Base-by-base conservation (phyloP, 2,113 vertebrate genomes). In the Melanotaenia duboulayi region DNA sequence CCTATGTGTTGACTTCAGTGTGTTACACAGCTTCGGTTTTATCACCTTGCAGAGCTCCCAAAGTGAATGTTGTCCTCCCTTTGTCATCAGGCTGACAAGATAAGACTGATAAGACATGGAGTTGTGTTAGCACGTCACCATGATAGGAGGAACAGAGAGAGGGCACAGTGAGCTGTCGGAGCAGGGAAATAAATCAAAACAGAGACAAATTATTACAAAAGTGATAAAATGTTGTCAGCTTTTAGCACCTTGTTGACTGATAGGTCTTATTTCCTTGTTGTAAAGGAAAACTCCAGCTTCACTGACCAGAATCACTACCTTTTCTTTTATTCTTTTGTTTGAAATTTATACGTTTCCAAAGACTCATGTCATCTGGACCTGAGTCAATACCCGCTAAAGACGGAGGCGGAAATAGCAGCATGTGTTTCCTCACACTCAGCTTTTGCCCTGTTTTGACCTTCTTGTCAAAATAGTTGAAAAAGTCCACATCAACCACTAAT, bases 61-160 rank as follows among this genome's bases (percentile, higher is more conserved):
- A 22, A 66, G 73, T 78, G 85, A 77, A 80, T 89, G 80, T 68
- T 83, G 71, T 89, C 82, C 85, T 85, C 85, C 81, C 82, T 90
- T 86, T 86, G 87, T 91, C 86, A 84, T 90, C 79, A 83, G 67
- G 63, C 42, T 63, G 54, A 56, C 11, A 17, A 80, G 85, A 88
- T 85, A 90, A 87, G 74, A 64, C 78, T 40, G 82, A 91, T 88
- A 87, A 76, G 78, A 82, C 67, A 67, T 65, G 28, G 71, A 79
- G 82, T 83, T 71, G 56, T 85, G 68, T 82, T 77, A 85, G 76
- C 58, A 73, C 78, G 76, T 84, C 57, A 72, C 71, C 32, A 84
- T 22, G 65, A 56, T 39, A 52, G 32, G 51, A 75, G 61, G 73
- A 74, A 76, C 69, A 81, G 56, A 78, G 57, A 65, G 49, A 71